Evolutionary conservation across 2,888 invertebrate genomes (phyloP).

Genomic region (Eupithecia tripunctaria): DNA sequence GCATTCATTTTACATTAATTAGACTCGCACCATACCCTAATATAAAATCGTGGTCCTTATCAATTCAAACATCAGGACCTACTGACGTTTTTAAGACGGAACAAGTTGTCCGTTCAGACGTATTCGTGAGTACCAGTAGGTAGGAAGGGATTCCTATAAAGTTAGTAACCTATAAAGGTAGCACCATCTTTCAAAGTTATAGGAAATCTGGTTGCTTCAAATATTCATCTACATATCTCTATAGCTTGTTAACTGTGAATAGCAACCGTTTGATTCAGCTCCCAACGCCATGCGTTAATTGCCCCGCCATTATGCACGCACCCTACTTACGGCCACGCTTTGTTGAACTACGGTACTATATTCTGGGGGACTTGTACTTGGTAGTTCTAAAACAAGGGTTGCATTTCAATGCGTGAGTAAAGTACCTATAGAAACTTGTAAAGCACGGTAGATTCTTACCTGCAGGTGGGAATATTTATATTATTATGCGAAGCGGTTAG

Average conservation of each 20-base stretch:
- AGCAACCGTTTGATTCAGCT: constrained; percentile 25
- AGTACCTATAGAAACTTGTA: not conserved
- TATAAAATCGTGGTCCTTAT: not conserved
- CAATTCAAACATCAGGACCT: too few relatives aligned
- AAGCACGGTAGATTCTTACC: not conserved
- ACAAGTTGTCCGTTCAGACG: not conserved
- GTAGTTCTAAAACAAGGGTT: constrained; percentile 28
- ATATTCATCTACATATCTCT: constrained; percentile 12
- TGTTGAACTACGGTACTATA: constrained; percentile 24
- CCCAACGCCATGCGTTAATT: constrained; percentile 54
- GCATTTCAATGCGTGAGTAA: constrained; percentile 13
- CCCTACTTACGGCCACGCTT: constrained; percentile 28
- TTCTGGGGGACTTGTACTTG: constrained; percentile 25
- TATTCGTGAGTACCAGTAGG: not conserved
- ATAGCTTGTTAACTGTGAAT: constrained; percentile 25
- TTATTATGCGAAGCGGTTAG: too few relatives aligned
- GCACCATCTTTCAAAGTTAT: not conserved
- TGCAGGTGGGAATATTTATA: too few relatives aligned
- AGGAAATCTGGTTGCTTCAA: not conserved
- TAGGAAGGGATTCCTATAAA: not conserved
- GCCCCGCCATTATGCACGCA: constrained; percentile 52
- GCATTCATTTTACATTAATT: not conserved
- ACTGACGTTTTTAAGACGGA: not conserved
- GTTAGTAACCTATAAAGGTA: not conserved
- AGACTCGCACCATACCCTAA: not conserved